Evolutionary conservation across 2,113 vertebrate species (phyloP).

Genomic region (Riparia riparia): DNA sequence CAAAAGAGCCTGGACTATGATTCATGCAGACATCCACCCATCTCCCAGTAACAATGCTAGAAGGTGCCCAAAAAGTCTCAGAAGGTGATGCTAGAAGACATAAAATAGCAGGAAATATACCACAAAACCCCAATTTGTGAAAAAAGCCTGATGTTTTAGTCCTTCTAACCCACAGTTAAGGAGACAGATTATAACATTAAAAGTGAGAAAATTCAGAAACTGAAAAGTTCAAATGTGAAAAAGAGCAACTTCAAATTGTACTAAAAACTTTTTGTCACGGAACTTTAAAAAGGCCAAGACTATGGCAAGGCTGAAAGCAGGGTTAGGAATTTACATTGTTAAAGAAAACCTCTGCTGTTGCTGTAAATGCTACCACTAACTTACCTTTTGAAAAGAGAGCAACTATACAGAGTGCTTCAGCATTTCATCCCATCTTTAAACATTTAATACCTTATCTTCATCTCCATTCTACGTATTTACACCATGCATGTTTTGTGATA

Average conservation of each 20-base stretch:
- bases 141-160: not conserved
- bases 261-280: not conserved
- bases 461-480: not conserved
- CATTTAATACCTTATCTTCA: not conserved
- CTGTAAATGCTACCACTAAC: not conserved
- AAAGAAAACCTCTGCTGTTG: not conserved
- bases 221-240: not conserved
- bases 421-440: not conserved
- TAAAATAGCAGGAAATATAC: not conserved
- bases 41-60: not conserved
- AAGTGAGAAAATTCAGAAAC: not conserved
- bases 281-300: not conserved
- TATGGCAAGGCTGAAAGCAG: not conserved
- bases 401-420: not conserved
- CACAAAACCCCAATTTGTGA: not conserved
- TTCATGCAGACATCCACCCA: not conserved
- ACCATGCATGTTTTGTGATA: fast-evolving
- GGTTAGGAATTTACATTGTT: not conserved
- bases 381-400: not conserved
- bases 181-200: not conserved
- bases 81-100: not conserved
- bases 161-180: not conserved
- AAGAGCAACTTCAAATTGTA: not conserved
- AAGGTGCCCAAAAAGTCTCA: not conserved
- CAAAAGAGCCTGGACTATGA: not conserved